Evolutionary conservation across 2,888 invertebrate genomes (phyloP), one percentile per base, ranked within the genome.

Genomic region (Helobdella robusta): DNA sequence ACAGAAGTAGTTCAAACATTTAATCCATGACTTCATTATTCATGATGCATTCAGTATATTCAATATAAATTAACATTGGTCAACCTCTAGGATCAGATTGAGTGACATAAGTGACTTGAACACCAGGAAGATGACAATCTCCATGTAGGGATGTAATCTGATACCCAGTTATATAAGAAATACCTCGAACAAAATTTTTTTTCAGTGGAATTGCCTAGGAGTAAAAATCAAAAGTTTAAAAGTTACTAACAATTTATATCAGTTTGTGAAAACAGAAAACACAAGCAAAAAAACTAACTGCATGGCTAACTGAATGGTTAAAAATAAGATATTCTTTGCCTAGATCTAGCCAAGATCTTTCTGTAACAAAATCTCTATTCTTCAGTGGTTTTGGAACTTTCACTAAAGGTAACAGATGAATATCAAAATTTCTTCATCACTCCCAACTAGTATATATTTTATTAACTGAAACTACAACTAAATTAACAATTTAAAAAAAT

Each of bases 311-410:
- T 32, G 91, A 91, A 81, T 92, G 91, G 81, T 90, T 91, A 72
- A 91, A 83, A 77, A 92, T 89, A 80, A 89, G 84, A 82, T 89
- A 89, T 80, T 91, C 91, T 67, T 84, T 80, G 35, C 88, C 89
- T 56, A 87, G 86, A 79, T 90, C 91, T 71, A 91, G 82, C 92
- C 92, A 92, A 20, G 91, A 91, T 72, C 92, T 83, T 83, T 91
- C 90, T 73, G 91, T 84, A 62, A 93, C 89, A 81, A 92, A 92
- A 81, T 93, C 92, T 69, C 92, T 83, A 80, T 90, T 90, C 82
- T 88, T 89, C 76, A 91, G 83, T 1, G 91, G 90, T 32, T 89
- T 84, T 46, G 90, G 89, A 75, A 89, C 89, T 62, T 88, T 86
- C 84, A 90, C 90, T 90, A 81, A 23, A 3, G 52, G 30, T 46